A percentile compares a stretch with the other conserved stretches of the same genome.
Conservation (phyloP, 2,888 invertebrate species). For the Polydrusus pterygomalis region DNA sequence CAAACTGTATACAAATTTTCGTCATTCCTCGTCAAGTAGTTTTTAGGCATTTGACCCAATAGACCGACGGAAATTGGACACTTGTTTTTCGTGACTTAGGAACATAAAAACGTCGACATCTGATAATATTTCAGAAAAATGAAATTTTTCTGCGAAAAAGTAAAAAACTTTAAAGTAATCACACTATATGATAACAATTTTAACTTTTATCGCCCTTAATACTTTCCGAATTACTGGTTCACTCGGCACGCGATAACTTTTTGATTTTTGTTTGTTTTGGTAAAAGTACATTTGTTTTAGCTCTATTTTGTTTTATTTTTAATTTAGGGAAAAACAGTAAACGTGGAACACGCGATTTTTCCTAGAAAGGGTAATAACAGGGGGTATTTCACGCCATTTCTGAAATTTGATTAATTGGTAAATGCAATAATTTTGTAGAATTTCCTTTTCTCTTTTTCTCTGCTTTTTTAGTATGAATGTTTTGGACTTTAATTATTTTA, state of each 20-base stretch:
- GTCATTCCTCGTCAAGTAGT: too few relatives aligned
- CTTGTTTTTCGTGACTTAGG: too few relatives aligned
- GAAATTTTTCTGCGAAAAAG: too few relatives aligned
- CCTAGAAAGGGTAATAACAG: conserved; percentile 44
- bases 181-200: neutral
- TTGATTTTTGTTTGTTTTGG: conserved; percentile 24
- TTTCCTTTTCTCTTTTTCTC: neutral
- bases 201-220: neutral
- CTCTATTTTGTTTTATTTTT: conserved; percentile 47
- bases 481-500: neutral
- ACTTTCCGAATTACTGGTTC: conserved; percentile 1
- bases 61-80: too few relatives aligned
- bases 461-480: neutral
- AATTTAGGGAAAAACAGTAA: conserved; percentile 34
- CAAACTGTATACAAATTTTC: too few relatives aligned
- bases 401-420: conserved; percentile 14
- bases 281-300: conserved; percentile 41
- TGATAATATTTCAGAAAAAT: too few relatives aligned
- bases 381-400: conserved; percentile 49
- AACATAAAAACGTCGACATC: too few relatives aligned
- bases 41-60: too few relatives aligned
- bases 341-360: conserved; percentile 39
- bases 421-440: neutral
- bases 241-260: conserved; percentile 35
- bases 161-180: too few relatives aligned